Percentiles rank a stretch among this genome's conserved stretches.
Conservation (phyloP, 2,113 vertebrate species). For the Bolborhynchus lineola region DNA sequence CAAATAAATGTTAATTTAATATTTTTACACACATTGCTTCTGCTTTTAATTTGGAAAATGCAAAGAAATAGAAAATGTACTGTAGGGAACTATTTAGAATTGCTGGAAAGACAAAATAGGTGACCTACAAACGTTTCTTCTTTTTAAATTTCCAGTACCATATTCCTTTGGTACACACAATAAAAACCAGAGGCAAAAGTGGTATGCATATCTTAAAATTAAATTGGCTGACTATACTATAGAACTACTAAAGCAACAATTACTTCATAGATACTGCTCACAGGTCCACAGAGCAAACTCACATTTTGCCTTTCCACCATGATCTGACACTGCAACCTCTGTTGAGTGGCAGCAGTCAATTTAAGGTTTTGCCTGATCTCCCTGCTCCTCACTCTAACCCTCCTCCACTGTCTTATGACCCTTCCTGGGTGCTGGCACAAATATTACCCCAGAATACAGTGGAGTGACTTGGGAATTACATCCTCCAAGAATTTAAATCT, state of each 20-base stretch:
- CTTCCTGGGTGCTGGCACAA: neutral
- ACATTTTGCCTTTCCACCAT: neutral
- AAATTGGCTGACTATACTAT: neutral
- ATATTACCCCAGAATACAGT: accelerated
- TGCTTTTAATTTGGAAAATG: conserved; percentile 68
- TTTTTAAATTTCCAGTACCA: conserved; percentile 10
- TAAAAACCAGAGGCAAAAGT: conserved; percentile 26
- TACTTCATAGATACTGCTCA: neutral
- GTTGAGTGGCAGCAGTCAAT: accelerated
- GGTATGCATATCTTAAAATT: neutral
- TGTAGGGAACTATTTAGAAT: conserved; percentile 12
- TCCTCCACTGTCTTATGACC: neutral
- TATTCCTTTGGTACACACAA: conserved; percentile 18
- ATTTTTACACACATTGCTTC: conserved; percentile 52
- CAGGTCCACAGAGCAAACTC: neutral
- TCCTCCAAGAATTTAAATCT: neutral
- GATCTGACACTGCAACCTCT: neutral
- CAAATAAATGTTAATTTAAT: conserved; percentile 73
- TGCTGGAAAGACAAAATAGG: conserved; percentile 14
- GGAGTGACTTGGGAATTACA: neutral
- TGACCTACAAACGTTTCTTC: conserved; percentile 42
- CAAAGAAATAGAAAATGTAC: conserved; percentile 35
- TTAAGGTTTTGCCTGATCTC: neutral
- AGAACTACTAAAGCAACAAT: neutral
- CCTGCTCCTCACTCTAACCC: neutral